phyloP scores from a whole-genome alignment of 1,140 invertebrate species.

The Asobara japonica region DNA sequence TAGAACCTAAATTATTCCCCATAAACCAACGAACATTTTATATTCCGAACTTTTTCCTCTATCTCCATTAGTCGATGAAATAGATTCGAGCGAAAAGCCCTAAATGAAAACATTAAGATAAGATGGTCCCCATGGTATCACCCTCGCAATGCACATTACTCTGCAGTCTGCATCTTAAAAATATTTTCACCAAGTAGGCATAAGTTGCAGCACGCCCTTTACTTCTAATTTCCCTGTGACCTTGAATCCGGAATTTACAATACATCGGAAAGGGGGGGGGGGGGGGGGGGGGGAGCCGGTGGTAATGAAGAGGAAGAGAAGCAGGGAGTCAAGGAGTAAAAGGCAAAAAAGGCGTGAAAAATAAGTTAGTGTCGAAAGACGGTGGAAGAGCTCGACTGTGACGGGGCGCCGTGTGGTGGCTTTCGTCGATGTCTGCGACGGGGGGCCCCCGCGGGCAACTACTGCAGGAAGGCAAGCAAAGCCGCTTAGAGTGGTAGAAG shows the following conservation, averaged over 20 bases:
- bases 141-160: too few species aligned
- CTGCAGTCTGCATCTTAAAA: too few species aligned
- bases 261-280: constrained; percentile 3
- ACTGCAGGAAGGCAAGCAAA: neutral
- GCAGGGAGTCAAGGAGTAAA: neutral
- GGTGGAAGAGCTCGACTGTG: constrained; percentile 23
- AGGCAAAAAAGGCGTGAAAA: neutral
- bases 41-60: too few species aligned
- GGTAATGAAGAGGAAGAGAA: constrained; percentile 16
- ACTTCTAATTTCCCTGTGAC: neutral
- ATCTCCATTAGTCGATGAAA: too few species aligned
- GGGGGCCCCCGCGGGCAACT: constrained; percentile 12
- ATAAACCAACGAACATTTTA: too few species aligned
- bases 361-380: constrained; percentile 31
- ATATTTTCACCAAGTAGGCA: too few species aligned
- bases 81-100: too few species aligned
- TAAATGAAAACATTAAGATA: too few species aligned
- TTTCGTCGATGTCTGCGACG: constrained; percentile 14
- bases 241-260: neutral
- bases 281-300: too few species aligned
- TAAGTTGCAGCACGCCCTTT: neutral
- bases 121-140: too few species aligned
- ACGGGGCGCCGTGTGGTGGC: constrained; percentile 23
- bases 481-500: constrained; percentile 16
- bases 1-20: too few species aligned